Base-by-base conservation (phyloP, 2,113 vertebrate genomes). In the Donacobius atricapilla region DNA sequence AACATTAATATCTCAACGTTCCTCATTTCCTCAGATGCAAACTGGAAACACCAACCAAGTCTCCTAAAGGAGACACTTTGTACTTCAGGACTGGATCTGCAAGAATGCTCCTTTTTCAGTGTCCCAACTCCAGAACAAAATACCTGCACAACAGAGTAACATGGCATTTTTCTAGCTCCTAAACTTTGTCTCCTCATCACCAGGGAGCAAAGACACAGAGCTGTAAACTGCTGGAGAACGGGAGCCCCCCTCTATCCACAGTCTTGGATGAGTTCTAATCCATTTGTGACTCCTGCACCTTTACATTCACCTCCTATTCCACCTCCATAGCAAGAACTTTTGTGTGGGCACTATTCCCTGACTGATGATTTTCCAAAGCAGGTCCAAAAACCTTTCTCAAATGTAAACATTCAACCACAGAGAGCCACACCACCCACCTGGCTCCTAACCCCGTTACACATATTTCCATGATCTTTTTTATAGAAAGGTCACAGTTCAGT, bases 231-330 rank as follows among this genome's bases (percentile, higher is more conserved):
- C 39, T 72, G 40, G 24, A 60, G 15, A 66, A 85, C 47, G 37
- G 0, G 0, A 20, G 22, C 23, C 70, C 66, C 19, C 37, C 30
- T 64, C 63, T 21, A 42, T 30, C 14, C 37, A 20, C 6, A 9
- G 33, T 23, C 66, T 33, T 40, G 9, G 13, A 31, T 3, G 11
- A 75, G n/a, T 30, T 66, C 51, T 60, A 73, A 42, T 12, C 56
- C 33, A 51, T 45, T 61, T 45, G 31, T 28, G 39, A 90, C 11
- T 28, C 56, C 18, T 61, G n/a, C 24, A 60, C 23, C 37, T 78
- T 73, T 37, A 45, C 45, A 28, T 42, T 76, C 45, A 47, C 33
- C 30, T 81, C 24, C 40, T 40, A 75, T 48, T 9, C 39, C 23
- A 79, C 3, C 30, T 23, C 44, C 64, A 53, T 0, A 40, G 54